Conservation (phyloP, 1,140 invertebrate species). For the Drosophila pseudoananassae region DNA sequence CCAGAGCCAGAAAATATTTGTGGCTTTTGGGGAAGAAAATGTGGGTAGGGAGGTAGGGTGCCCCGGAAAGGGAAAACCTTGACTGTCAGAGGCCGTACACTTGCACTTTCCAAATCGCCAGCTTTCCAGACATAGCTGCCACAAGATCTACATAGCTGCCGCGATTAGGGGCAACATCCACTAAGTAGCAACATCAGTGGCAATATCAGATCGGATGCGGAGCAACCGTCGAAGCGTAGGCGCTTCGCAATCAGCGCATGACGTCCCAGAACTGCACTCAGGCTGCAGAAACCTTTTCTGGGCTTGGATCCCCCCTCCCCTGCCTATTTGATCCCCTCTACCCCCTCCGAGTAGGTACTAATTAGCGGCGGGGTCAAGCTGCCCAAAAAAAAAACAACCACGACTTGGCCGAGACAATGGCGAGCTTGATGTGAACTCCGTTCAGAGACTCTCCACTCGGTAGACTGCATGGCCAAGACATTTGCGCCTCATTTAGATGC, state of each 20-base stretch:
- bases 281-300: slow-evolving; percentile 22
- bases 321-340: too few species aligned
- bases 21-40: neutral
- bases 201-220: slow-evolving; percentile 20
- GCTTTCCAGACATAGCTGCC: neutral
- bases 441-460: neutral
- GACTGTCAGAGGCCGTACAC: slow-evolving; percentile 30
- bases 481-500: slow-evolving; percentile 38
- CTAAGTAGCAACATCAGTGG: slow-evolving; percentile 12
- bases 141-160: neutral
- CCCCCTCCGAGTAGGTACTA: neutral
- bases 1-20: slow-evolving; percentile 9
- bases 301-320: neutral
- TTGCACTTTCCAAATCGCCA: slow-evolving; percentile 65
- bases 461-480: slow-evolving; percentile 16
- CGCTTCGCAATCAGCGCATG: slow-evolving; percentile 74
- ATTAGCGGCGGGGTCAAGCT: slow-evolving; percentile 48
- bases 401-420: slow-evolving; percentile 11
- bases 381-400: slow-evolving; percentile 10
- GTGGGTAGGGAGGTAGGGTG: too few species aligned
- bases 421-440: slow-evolving; percentile 7
- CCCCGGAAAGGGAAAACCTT: slow-evolving; percentile 33
- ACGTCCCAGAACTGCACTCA: slow-evolving; percentile 58
- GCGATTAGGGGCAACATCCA: slow-evolving; percentile 6
- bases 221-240: slow-evolving; percentile 67